phyloP scores from a whole-genome alignment of 2,113 vertebrate species.

The Trogon surrucura region DNA sequence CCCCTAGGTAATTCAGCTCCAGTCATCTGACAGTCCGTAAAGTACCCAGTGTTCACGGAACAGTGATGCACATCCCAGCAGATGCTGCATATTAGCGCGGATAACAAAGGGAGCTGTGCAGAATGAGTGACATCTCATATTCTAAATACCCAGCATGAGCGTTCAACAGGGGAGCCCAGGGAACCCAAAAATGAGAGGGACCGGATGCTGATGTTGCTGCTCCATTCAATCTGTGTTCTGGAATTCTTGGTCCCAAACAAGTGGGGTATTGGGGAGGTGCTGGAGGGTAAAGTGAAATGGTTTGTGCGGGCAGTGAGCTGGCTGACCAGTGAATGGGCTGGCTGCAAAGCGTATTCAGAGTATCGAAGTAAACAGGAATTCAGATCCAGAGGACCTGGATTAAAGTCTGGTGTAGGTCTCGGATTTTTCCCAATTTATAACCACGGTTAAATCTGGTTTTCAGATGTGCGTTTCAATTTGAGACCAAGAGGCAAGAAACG shows the following conservation, averaged over 20 bases:
- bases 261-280: neutral
- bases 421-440: neutral
- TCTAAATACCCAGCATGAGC: neutral
- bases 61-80: neutral
- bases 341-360: neutral
- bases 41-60: neutral
- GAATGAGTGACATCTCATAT: neutral
- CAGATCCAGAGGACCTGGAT: neutral
- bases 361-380: neutral
- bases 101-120: neutral
- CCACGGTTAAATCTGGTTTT: neutral
- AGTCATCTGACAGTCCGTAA: constrained; percentile 37
- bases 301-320: neutral
- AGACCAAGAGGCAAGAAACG: neutral
- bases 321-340: neutral
- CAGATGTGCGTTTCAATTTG: neutral
- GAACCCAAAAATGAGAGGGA: neutral
- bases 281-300: neutral
- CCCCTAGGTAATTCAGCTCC: constrained; percentile 31
- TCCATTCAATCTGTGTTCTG: neutral
- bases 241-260: neutral
- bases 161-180: neutral
- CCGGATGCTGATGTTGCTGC: neutral
- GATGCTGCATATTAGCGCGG: neutral
- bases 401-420: neutral